Evolutionary conservation across 2,888 invertebrate species (phyloP), one percentile per base, ranked within the genome.

Genomic region (Dryocosmus kuriphilus): DNA sequence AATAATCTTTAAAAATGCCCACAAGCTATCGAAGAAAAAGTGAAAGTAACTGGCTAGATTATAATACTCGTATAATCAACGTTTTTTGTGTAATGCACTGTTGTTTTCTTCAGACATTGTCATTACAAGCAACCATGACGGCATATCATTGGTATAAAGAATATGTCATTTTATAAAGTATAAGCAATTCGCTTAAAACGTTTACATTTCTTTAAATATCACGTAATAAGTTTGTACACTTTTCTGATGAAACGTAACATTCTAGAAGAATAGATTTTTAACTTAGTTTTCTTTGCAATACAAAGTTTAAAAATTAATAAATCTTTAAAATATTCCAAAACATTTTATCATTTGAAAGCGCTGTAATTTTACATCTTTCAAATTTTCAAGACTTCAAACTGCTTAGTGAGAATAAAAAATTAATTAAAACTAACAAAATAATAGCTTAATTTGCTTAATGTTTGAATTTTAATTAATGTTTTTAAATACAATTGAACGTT

Each of bases 101-200:
- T 46, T 41, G 6, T 38, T 67, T 38, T 16, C 41, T 41, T 38
- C 16, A 24, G 24, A 46, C 41, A 41, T 19, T 67, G 24, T 67
- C 46, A 67, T 67, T 67, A 67, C 67, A 46, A 67, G 67, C 27
- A 24, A 67, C 24, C 67, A 51, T 27, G 46, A 46, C 46, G 46
- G 19, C 46, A 67, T 19, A 67, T 46, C 27, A 60, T 60, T 7
- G 57, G 22, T 60, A 67, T 11, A 9, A 67, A 24, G 27, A 67
- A 67, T 41, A 27, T 67, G 27, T 67, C 27, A 51, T 46, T 41
- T 46, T 24, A 67, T 46, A 41, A 46, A 19, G 19, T 67, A 51
- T 19, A 27, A 67, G 27, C 5, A 9, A 27, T 67, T 8, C 9
- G 46, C 8, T 19, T 67, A 27, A 9, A 60, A 60, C 14, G 14